Evolutionary conservation across 2,888 invertebrate genomes (phyloP).

Genomic region (Alentia gelatinosa): DNA sequence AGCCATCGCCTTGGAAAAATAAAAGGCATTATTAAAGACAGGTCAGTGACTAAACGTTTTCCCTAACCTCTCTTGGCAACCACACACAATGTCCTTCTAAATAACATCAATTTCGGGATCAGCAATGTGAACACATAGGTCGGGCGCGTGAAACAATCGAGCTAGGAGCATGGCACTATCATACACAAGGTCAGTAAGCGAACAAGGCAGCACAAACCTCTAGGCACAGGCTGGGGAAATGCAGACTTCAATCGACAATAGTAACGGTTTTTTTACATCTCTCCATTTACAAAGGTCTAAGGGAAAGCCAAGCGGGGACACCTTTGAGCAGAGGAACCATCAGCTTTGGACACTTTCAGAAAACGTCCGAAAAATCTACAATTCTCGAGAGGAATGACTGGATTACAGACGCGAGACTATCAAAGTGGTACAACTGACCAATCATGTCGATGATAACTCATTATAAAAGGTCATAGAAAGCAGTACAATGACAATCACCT

Average conservation of each 20-base stretch:
- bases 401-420: not conserved
- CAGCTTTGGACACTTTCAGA: too few species aligned
- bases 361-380: too few species aligned
- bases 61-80: not conserved
- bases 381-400: too few species aligned
- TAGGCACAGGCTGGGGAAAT: not conserved
- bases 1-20: too few species aligned
- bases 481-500: not conserved
- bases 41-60: too few species aligned
- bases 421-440: not conserved
- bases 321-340: too few species aligned
- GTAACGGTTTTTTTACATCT: too few species aligned
- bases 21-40: too few species aligned
- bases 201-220: not conserved
- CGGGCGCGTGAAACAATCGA: not conserved
- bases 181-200: not conserved
- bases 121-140: not conserved
- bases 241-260: not conserved
- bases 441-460: not conserved
- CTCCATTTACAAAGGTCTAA: not conserved
- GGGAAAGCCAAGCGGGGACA: too few species aligned
- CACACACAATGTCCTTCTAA: too few species aligned
- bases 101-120: not conserved
- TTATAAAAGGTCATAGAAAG: not conserved
- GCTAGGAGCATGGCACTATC: not conserved